A percentile compares a stretch with the other conserved stretches of the same genome.
phyloP scores from a whole-genome alignment of 2,797 vertebrate genomes.

The Balearica regulorum region DNA sequence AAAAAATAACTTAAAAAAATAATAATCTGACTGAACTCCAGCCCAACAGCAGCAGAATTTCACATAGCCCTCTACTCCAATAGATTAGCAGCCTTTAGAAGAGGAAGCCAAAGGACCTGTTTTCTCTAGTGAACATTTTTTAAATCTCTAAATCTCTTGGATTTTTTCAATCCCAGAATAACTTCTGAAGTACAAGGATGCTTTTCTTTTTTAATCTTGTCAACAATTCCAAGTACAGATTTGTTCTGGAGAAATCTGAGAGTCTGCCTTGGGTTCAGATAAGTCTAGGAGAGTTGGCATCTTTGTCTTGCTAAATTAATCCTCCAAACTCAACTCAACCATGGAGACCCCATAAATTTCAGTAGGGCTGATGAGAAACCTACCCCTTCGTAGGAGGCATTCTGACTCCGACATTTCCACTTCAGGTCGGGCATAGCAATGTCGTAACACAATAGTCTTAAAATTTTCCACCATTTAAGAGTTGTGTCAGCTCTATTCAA shows the following conservation, averaged over 20 bases:
- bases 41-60: neutral
- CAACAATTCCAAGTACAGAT: neutral
- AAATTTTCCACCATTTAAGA: neutral
- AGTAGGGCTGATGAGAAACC: neutral
- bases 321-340: neutral
- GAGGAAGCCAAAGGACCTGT: neutral
- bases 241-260: neutral
- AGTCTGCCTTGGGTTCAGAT: neutral
- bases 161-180: conserved; percentile 3
- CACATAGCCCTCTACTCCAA: neutral
- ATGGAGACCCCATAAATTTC: neutral
- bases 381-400: neutral
- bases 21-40: neutral
- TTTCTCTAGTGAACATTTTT: neutral
- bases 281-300: neutral
- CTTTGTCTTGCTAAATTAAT: neutral
- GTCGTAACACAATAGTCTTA: neutral
- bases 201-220: neutral
- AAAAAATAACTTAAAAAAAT: neutral
- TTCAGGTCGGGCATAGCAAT: neutral
- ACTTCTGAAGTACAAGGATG: neutral
- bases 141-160: neutral
- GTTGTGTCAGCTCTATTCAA: neutral
- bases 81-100: neutral
- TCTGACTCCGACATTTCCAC: neutral